Evolutionary conservation across 2,113 vertebrate species (phyloP).

Genomic region (Eretmodus cyanostictus): DNA sequence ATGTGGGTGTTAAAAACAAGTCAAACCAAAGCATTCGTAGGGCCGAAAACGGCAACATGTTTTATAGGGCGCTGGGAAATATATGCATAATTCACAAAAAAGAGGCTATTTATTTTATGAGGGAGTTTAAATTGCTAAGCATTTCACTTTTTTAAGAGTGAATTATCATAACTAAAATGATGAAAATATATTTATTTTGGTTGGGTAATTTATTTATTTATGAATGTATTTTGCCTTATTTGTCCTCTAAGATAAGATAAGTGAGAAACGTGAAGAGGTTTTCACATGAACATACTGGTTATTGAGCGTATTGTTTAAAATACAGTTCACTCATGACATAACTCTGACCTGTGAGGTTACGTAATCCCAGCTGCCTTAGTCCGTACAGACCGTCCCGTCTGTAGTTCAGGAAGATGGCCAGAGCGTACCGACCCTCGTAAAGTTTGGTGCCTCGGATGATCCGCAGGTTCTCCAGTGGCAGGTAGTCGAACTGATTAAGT

Average conservation of each 20-base stretch:
- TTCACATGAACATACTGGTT: not conserved
- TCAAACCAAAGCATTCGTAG: not conserved
- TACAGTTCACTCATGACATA: not conserved
- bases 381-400: conserved; percentile 88
- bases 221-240: not conserved
- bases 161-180: not conserved
- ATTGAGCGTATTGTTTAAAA: not conserved
- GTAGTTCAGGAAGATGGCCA: conserved; percentile 97
- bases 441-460: conserved; percentile 93
- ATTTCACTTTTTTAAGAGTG: not conserved
- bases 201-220: not conserved
- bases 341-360: conserved; percentile 86
- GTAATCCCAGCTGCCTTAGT: conserved; percentile 88
- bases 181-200: not conserved
- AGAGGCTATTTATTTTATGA: not conserved
- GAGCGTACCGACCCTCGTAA: conserved; percentile 87
- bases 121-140: not conserved
- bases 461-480: conserved; percentile 93
- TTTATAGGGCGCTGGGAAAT: not conserved
- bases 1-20: conserved; percentile 9
- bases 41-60: not conserved
- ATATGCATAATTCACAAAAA: not conserved
- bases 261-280: not conserved
- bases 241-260: not conserved
- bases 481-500: conserved; percentile 94